These are phyloP conservation scores for Drosophila mayaguana DNA, from an alignment of 2,888 invertebrate species.

Conservation along the genomic window DNA sequence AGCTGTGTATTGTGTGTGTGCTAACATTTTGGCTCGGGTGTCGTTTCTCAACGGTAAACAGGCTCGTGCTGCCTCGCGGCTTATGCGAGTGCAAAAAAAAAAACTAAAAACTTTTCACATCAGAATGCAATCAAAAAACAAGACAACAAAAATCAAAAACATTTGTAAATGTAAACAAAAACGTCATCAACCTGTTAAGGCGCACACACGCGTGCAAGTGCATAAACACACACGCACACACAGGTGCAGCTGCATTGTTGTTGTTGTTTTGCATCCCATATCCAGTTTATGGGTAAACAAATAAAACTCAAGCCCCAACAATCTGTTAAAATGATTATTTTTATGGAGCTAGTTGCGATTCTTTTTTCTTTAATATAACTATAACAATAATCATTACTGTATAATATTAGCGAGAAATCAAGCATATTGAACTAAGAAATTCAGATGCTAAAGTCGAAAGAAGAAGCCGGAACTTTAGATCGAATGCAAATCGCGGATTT, in stretches of 20 bases:
- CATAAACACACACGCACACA: constrained; percentile 2
- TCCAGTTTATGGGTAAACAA: constrained; percentile 55
- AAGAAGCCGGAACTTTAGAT: constrained; percentile 32
- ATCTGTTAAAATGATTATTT: constrained; percentile 21
- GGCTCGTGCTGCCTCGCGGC: constrained; percentile 15
- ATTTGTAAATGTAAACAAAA: constrained; percentile 67
- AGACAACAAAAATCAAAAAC: not conserved
- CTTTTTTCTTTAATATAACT: constrained; percentile 6
- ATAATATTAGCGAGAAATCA: not conserved
- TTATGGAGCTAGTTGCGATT: constrained; percentile 20
- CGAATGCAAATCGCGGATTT: constrained; percentile 36
- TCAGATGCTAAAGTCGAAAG: not conserved
- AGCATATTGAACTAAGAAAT: not conserved
- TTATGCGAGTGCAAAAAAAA: constrained; percentile 22
- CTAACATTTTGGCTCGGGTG: constrained; percentile 38
- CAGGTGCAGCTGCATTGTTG: constrained; percentile 27
- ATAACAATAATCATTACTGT: constrained; percentile 1
- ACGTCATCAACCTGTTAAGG: constrained; percentile 63
- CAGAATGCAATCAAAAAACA: constrained; percentile 31
- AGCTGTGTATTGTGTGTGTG: constrained; percentile 8
- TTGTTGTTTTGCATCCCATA: constrained; percentile 28
- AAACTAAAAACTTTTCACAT: constrained; percentile 24
- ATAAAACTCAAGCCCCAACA: constrained; percentile 62
- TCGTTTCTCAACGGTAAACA: constrained; percentile 14
- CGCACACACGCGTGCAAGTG: not conserved